Percentiles rank a stretch among this genome's conserved stretches.
Evolutionary conservation across 2,888 invertebrate genomes (phyloP).

Genomic region (Formica aserva): DNA sequence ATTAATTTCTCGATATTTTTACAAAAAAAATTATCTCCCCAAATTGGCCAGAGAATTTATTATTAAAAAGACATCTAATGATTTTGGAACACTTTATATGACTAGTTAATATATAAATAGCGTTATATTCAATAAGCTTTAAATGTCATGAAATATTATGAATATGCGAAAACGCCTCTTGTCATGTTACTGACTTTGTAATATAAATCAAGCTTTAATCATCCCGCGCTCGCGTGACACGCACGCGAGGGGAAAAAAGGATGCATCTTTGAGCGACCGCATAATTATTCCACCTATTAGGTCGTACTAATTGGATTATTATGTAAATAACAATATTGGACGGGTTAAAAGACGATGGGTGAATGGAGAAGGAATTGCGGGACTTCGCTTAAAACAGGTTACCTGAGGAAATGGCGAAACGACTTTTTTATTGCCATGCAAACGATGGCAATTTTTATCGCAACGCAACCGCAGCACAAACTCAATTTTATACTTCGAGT

Average conservation of each 20-base stretch:
- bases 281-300: conserved; percentile 34
- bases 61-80: neutral
- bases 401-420: conserved; percentile 25
- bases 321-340: conserved; percentile 31
- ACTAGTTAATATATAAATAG: neutral
- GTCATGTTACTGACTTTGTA: neutral
- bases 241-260: neutral
- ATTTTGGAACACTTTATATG: neutral
- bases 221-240: conserved; percentile 15
- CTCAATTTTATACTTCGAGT: conserved; percentile 29
- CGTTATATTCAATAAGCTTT: neutral
- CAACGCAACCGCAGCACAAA: conserved; percentile 17
- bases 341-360: neutral
- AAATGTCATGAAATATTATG: neutral
- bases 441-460: conserved; percentile 32
- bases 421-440: conserved; percentile 47
- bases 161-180: neutral
- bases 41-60: neutral
- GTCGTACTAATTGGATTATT: conserved; percentile 27
- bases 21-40: neutral
- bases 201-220: conserved; percentile 11
- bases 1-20: neutral
- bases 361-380: conserved; percentile 16
- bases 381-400: conserved; percentile 33
- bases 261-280: conserved; percentile 11